Base-by-base conservation (phyloP, 2,888 invertebrate genomes). In the Zaprionus lineosus region DNA sequence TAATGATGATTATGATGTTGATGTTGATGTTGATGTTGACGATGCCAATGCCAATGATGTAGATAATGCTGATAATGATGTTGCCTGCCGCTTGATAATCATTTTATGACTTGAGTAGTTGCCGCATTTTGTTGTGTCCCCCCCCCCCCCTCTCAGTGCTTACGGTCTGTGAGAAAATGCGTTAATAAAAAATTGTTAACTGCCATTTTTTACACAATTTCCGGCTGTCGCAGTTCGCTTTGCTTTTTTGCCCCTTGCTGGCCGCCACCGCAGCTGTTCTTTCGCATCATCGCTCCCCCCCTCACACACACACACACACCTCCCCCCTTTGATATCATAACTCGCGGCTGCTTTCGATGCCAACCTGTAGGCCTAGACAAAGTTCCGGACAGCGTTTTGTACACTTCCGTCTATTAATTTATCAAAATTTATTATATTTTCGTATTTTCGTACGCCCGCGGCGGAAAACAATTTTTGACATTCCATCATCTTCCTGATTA, bases 131-230 rank as follows among this genome's bases (percentile, higher is more conserved):
- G 59, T 57, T 67, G 46, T 48, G 44, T 29, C 50, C 24, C 21
- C 28, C 37, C 31, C 31, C 31, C 9, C 1, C n/a, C n/a, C 6
- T 36, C 9, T 24, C 19, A 19, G 8, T 31, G 12, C 12, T 26
- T 5, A 5, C n/a, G 48, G 34, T 58, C 19, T 39, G 56, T 28
- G 56, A 46, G 9, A 33, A 65, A 84, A 66, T 56, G 61, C 59
- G 61, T 71, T 72, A 73, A 79, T 65, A 76, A 63, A 78, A 77
- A 78, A 74, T 68, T 78, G 79, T 78, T 83, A 78, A 82, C 79
- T 82, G 85, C 56, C 72, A 78, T 84, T 82, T 84, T 78, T 82
- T 56, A 76, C 50, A 69, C 58, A 71, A 65, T 74, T 63, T 78
- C 64, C 78, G 75, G 60, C 69, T 57, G 59, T 66, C 59, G 53